Evolutionary conservation across 2,113 vertebrate species (phyloP).

Genomic region (Chaenocephalus aceratus): DNA sequence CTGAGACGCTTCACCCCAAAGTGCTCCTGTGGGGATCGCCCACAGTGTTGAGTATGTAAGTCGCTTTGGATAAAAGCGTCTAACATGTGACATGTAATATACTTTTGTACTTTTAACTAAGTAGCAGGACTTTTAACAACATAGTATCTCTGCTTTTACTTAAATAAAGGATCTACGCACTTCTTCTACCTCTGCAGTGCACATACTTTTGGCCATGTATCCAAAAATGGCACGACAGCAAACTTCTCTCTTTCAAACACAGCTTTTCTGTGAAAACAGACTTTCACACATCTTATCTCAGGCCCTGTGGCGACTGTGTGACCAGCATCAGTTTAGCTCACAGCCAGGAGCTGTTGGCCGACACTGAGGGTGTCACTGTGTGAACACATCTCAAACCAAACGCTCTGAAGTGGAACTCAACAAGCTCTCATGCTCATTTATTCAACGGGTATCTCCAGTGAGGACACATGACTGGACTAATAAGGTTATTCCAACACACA

Average conservation of each 20-base stretch:
- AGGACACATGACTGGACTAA: not conserved
- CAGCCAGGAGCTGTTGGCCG: constrained; percentile 24
- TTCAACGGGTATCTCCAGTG: not conserved
- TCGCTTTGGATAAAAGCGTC: too few relatives aligned
- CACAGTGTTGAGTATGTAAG: too few relatives aligned
- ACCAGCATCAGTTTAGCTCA: constrained; percentile 21
- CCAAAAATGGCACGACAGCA: not conserved
- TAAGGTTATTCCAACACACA: not conserved
- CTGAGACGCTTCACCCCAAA: too few relatives aligned
- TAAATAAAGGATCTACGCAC: too few relatives aligned
- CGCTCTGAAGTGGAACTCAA: not conserved
- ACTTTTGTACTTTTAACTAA: too few relatives aligned
- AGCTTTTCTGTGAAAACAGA: constrained; percentile 6
- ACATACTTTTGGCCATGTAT: not conserved
- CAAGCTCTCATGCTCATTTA: not conserved
- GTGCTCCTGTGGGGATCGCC: too few relatives aligned
- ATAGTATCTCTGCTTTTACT: too few relatives aligned
- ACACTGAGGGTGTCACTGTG: not conserved
- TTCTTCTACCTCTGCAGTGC: too few relatives aligned
- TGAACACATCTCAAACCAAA: not conserved
- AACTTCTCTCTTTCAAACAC: not conserved
- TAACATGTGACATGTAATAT: too few relatives aligned
- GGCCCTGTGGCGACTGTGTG: not conserved
- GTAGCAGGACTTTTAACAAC: too few relatives aligned
- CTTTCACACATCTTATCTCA: constrained; percentile 8